Evolutionary conservation across 1,140 invertebrate species (phyloP).

Genomic region (Tyrophagus putrescentiae): DNA sequence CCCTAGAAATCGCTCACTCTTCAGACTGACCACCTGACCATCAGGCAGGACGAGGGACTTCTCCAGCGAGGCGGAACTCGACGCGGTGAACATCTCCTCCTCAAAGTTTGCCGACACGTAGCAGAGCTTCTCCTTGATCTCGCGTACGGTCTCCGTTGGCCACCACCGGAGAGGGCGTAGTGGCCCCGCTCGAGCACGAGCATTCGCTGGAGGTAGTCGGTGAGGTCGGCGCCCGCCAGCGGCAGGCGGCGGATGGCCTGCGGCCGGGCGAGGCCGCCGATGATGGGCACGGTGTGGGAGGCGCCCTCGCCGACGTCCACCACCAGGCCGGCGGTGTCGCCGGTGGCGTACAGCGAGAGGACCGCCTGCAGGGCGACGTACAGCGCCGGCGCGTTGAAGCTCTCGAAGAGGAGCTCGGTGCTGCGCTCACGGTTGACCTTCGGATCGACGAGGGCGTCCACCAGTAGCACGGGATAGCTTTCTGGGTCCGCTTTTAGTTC

Average conservation of each 20-base stretch:
- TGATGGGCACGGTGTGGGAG: slow-evolving; percentile 43
- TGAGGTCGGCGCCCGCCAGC: slow-evolving; percentile 71
- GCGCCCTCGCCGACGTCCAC: slow-evolving; percentile 44
- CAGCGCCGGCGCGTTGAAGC: slow-evolving; percentile 28
- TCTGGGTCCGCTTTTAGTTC: slow-evolving; percentile 83
- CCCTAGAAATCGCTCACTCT: slow-evolving; percentile 35
- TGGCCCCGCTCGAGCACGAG: slow-evolving; percentile 61
- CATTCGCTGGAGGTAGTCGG: slow-evolving; percentile 80
- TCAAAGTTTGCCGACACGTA: slow-evolving; percentile 62
- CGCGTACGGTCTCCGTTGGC: no score
- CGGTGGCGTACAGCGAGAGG: slow-evolving; percentile 71
- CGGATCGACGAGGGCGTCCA: slow-evolving; percentile 80
- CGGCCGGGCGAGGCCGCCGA: slow-evolving; percentile 61
- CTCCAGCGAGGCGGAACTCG: slow-evolving; percentile 37
- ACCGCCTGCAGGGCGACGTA: slow-evolving; percentile 48
- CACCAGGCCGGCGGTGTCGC: slow-evolving; percentile 51
- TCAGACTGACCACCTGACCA: slow-evolving; percentile 32
- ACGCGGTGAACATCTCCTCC: slow-evolving; percentile 82
- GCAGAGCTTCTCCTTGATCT: no score
- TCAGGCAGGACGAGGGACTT: slow-evolving; percentile 38
- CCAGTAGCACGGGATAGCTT: slow-evolving; percentile 76
- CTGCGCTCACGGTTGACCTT: slow-evolving; percentile 62
- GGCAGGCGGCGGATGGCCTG: slow-evolving; percentile 74
- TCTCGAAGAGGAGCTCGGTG: slow-evolving; percentile 45
- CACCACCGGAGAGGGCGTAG: slow-evolving; percentile 31